Evolutionary conservation across 2,888 invertebrate species (phyloP).

Genomic region (Spodoptera exigua): DNA sequence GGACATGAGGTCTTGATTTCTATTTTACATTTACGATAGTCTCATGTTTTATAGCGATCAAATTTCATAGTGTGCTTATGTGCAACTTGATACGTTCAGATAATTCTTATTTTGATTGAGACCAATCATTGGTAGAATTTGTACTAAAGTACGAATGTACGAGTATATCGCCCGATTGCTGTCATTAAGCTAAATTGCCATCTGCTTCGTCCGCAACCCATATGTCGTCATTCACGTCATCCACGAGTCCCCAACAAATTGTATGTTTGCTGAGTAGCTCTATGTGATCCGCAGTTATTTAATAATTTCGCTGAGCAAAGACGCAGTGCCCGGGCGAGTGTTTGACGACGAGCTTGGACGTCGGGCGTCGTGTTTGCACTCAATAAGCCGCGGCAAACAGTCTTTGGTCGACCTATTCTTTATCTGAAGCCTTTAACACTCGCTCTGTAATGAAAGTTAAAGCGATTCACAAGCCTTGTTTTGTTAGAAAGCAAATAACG

Average conservation of each 20-base stretch:
- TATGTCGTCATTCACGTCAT: slow-evolving; percentile 31
- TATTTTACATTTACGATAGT: not conserved
- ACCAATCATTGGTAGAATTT: slow-evolving; percentile 4
- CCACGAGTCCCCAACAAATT: slow-evolving; percentile 19
- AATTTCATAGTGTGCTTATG: not conserved
- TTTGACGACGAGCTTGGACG: slow-evolving; percentile 60
- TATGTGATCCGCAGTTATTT: slow-evolving; percentile 54
- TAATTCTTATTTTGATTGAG: not conserved
- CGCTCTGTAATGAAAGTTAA: slow-evolving; percentile 49
- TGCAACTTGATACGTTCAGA: not conserved
- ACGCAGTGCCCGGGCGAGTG: slow-evolving; percentile 53
- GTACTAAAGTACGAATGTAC: slow-evolving; percentile 2
- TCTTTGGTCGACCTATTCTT: slow-evolving; percentile 65
- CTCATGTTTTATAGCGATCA: not conserved
- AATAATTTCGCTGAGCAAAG: slow-evolving; percentile 66
- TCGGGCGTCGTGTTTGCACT: slow-evolving; percentile 71
- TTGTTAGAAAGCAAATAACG: slow-evolving; percentile 34
- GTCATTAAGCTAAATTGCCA: slow-evolving; percentile 9
- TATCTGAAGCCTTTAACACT: slow-evolving; percentile 58
- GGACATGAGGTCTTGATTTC: slow-evolving; percentile 20
- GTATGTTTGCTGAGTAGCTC: slow-evolving; percentile 44
- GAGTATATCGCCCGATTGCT: slow-evolving; percentile 10
- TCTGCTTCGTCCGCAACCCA: slow-evolving; percentile 23
- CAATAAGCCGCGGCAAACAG: slow-evolving; percentile 78
- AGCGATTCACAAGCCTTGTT: slow-evolving; percentile 41